These are phyloP conservation scores for Synanthedon vespiformis DNA, from an alignment of 2,888 invertebrate genomes.

Conservation along the genomic window DNA sequence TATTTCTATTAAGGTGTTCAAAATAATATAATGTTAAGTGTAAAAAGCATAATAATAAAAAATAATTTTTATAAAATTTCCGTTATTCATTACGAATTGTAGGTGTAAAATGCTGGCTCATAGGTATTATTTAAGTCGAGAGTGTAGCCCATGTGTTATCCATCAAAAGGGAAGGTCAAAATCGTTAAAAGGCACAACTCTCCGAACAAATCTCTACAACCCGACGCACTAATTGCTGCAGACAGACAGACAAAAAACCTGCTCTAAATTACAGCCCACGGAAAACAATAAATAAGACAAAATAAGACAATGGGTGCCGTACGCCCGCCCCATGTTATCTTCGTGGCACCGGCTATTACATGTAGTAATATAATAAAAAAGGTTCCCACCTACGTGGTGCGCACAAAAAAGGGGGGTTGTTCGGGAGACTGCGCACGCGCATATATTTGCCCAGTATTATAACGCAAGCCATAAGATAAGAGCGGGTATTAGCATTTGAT, in stretches of 20 bases:
- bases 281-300: conserved; percentile 39
- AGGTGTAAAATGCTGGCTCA: too few species aligned
- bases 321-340: conserved; percentile 19
- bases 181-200: neutral
- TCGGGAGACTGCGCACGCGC: conserved; percentile 24
- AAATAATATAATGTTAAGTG: too few species aligned
- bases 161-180: neutral
- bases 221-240: conserved; percentile 24
- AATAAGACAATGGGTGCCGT: conserved; percentile 21
- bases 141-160: too few species aligned
- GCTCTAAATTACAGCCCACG: conserved; percentile 25
- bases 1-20: too few species aligned
- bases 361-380: conserved; percentile 40
- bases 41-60: too few species aligned
- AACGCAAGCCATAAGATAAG: conserved; percentile 6
- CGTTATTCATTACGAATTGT: too few species aligned
- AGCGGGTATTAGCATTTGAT: neutral
- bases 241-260: conserved; percentile 33
- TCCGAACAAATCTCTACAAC: neutral
- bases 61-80: too few species aligned
- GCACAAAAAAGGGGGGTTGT: conserved; percentile 27
- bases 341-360: conserved; percentile 29
- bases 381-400: conserved; percentile 34
- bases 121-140: too few species aligned
- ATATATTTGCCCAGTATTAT: conserved; percentile 13